These are phyloP conservation scores for Diogma glabrata DNA, from an alignment of 2,888 invertebrate genomes.

Conservation along the genomic window DNA sequence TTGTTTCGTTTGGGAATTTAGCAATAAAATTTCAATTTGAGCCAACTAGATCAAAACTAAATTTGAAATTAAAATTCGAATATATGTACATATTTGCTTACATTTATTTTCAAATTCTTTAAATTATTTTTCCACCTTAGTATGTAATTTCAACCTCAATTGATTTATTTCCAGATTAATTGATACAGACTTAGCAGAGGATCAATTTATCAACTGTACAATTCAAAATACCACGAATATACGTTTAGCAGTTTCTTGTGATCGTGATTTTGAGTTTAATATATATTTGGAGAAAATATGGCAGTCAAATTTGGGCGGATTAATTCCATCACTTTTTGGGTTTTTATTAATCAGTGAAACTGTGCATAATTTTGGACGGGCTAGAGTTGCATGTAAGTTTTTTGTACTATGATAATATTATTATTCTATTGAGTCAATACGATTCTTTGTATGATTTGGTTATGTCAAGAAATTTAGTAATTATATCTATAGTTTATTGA, in stretches of 20 bases:
- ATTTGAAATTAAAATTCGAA: too few relatives aligned
- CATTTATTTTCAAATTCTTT: constrained; percentile 14
- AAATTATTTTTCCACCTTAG: constrained; percentile 12
- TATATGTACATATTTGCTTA: neutral
- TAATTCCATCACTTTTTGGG: constrained; percentile 18
- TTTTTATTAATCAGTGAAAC: constrained; percentile 18
- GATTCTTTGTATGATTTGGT: neutral
- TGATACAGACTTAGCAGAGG: constrained; percentile 44
- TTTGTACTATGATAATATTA: too few relatives aligned
- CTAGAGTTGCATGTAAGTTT: constrained; percentile 21
- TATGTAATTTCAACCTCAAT: neutral
- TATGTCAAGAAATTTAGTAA: neutral
- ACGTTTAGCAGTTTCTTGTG: constrained; percentile 33
- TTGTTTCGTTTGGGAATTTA: too few relatives aligned
- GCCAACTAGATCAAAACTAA: too few relatives aligned
- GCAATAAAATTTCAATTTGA: too few relatives aligned
- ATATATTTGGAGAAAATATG: constrained; percentile 19
- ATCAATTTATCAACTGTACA: constrained; percentile 42
- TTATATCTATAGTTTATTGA: too few relatives aligned
- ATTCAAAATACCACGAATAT: constrained; percentile 42
- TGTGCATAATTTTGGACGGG: constrained; percentile 19
- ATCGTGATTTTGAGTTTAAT: constrained; percentile 30
- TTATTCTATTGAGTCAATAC: neutral
- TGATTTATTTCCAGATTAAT: constrained; percentile 37
- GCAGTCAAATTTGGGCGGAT: constrained; percentile 19